Percentiles rank a stretch among this genome's conserved stretches.
phyloP scores from a whole-genome alignment of 1,140 invertebrate genomes.

The Hyphantria cunea region DNA sequence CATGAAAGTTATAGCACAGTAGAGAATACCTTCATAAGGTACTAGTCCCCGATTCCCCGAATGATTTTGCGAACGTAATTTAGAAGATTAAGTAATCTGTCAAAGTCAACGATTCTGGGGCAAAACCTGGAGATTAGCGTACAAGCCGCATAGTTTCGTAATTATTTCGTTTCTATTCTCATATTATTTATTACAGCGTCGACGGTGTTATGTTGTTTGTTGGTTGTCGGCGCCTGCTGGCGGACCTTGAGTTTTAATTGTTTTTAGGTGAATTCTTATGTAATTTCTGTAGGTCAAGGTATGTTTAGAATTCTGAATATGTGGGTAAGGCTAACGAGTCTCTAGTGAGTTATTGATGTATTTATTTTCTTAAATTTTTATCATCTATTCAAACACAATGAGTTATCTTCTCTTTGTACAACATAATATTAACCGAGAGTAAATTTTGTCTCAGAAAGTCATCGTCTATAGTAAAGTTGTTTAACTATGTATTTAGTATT shows the following conservation, averaged over 20 bases:
- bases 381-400: not conserved
- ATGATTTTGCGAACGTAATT: conserved; percentile 23
- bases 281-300: conserved; percentile 20
- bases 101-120: conserved; percentile 23
- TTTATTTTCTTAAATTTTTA: not conserved
- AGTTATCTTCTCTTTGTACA: not conserved
- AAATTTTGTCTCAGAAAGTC: not conserved
- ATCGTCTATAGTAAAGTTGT: too few species aligned
- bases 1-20: too few species aligned
- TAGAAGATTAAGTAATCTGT: conserved; percentile 25
- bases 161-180: conserved; percentile 26
- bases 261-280: conserved; percentile 22
- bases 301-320: conserved; percentile 7
- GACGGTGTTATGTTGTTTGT: conserved; percentile 22
- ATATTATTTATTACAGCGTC: conserved; percentile 14
- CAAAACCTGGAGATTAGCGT: conserved; percentile 30
- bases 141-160: conserved; percentile 28
- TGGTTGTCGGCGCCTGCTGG: conserved; percentile 12
- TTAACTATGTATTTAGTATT: not conserved
- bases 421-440: not conserved
- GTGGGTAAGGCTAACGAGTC: not conserved
- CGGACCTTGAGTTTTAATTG: conserved; percentile 19
- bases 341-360: not conserved
- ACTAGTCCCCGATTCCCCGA: not conserved
- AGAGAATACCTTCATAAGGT: too few species aligned